Evolutionary conservation across 1,140 invertebrate species (phyloP), one percentile per base, ranked within the genome.

Genomic region (Acromyrmex echinatior): DNA sequence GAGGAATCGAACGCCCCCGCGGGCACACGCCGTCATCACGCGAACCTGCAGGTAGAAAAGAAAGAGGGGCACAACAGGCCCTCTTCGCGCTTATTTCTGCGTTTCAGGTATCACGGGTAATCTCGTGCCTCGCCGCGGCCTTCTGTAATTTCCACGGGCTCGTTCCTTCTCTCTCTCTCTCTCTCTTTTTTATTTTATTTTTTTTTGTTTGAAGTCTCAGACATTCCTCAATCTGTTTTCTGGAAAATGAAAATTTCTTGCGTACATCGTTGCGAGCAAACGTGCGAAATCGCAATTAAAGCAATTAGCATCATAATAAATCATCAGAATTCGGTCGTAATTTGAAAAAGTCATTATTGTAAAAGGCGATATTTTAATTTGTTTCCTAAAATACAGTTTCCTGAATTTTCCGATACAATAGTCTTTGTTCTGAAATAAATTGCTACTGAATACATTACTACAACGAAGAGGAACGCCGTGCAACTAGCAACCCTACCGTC

Each of bases 21-120:
- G 94, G 94, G 94, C 94, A 93, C 94, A 94, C 93, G 94, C 93
- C 92, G 80, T 86, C 89, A 92, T 94, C 94, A 94, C 94, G 94
- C 94, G 88, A 94, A 66, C 90, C 87, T 31, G 49, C 60, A 84
- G 86, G 79, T 74, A 87, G 74, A 85, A 85, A 56, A 45, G 51
- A 82, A 81, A 45, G 73, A 66, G 73, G 63, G 81, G 66, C 62
- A 31, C 58, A 21, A 62, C 62, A 10, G 51, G 21, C n/a, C 62
- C 60, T 28, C 14, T 14, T 45, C 62, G 81, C 58, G n/a, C 28
- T 28, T 10, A 21, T 85, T 78, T 86, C 74, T 79, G 71, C 45
- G 58, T 76, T 86, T 78, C 73, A 79, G 60, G 16, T 45, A 84
- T 14, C 79, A 45, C n/a, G 25, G 18, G 70, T 74, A 84, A 84